Evolutionary conservation across 2,888 invertebrate species (phyloP).

Genomic region (Carterocephalus palaemon): DNA sequence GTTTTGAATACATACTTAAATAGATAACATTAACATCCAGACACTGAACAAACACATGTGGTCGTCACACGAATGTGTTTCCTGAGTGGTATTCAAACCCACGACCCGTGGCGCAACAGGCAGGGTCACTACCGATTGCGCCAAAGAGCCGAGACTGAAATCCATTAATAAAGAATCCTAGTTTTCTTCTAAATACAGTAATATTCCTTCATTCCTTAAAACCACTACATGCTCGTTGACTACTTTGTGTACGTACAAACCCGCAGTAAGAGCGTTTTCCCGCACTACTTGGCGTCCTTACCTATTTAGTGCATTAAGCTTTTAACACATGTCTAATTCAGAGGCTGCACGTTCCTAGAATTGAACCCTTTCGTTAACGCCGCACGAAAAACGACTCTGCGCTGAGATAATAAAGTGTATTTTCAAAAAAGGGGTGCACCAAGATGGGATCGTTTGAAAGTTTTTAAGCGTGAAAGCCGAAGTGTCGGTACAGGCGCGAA

Average conservation of each 20-base stretch:
- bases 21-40: no score
- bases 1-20: no score
- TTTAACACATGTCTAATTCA: constrained; percentile 76
- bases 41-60: no score
- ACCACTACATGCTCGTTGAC: no score
- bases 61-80: no score
- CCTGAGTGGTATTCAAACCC: no score
- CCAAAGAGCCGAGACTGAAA: no score
- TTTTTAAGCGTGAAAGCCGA: constrained; percentile 54
- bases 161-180: no score
- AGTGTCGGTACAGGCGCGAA: constrained; percentile 67
- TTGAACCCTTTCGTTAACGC: constrained; percentile 34
- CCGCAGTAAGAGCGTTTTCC: constrained; percentile 32
- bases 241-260: constrained; percentile 38
- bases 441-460: constrained; percentile 52
- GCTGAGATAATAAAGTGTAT: background rate
- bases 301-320: constrained; percentile 71
- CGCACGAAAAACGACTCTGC: constrained; percentile 11
- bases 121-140: no score
- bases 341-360: constrained; percentile 40
- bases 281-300: constrained; percentile 47
- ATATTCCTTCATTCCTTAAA: no score
- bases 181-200: no score
- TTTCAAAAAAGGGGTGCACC: constrained; percentile 19
- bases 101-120: no score